Base-by-base conservation (phyloP, 2,113 vertebrate genomes). In the Neoarius graeffei region DNA sequence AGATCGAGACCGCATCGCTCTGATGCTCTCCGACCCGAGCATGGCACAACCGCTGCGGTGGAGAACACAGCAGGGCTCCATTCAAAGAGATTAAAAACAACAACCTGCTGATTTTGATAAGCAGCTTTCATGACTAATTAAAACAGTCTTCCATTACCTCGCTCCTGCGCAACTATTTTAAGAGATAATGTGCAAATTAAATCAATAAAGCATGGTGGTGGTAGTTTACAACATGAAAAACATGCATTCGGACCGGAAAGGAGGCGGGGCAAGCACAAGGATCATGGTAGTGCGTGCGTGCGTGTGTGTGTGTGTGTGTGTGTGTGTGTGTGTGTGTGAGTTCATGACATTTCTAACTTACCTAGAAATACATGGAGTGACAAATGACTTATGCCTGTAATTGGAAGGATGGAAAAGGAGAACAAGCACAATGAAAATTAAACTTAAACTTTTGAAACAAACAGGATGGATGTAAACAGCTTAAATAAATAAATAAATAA, bases 351-450 rank as follows among this genome's bases (percentile, higher is more conserved):
- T 96, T 96, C 96, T 95, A 96, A 96, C 98, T 98, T 99, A 99
- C 98, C 98, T 98, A 99, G 94, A 96, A 97, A 98, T 95, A 96
- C 94, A 98, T 97, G 96, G 96, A 95, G 96, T 97, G 95, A 97
- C 95, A 98, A 83, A 97, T 97, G 97, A 97, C 79, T 90, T 91
- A 99, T 94, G 98, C 98, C 98, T 99, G 97, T 90, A 97, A 97
- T 92, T 94, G 91, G 93, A 77, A 23, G 80, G 54, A 48, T 60
- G 79, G 52, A 79, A 30, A 60, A 71, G 84, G 57, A 91, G 94
- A 97, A 96, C 95, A 93, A 94, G 90, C 94, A 94, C 92, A 94
- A 93, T 94, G 92, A 95, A 73, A 77, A 90, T 94, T 94, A 96
- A 94, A 69, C 90, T 91, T 94, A 94, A 91, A 83, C 52, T 19